Evolutionary conservation across 2,797 vertebrate genomes (phyloP).

Genomic region (Sebastes oblongus): DNA sequence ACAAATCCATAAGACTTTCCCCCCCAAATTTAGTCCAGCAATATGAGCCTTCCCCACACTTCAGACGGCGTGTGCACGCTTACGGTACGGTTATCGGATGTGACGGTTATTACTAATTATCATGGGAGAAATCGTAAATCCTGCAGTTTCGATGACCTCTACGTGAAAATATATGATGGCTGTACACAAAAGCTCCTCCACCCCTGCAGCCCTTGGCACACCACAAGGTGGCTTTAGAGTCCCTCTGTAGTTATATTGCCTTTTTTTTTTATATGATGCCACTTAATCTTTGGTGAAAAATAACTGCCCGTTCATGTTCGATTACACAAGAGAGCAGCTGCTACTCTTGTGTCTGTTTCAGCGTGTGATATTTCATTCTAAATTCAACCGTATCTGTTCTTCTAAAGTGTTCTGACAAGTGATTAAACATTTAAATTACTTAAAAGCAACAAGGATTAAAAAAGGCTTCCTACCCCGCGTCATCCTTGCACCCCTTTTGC

Average conservation of each 20-base stretch:
- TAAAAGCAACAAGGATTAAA: slow-evolving; percentile 62
- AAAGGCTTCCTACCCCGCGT: slow-evolving; percentile 33
- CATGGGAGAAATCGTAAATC: slow-evolving; percentile 54
- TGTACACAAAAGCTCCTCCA: slow-evolving; percentile 54
- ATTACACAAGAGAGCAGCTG: slow-evolving; percentile 47
- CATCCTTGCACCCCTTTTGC: slow-evolving; percentile 28
- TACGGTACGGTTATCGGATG: slow-evolving; percentile 34
- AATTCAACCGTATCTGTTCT: slow-evolving; percentile 21
- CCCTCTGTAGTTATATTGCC: slow-evolving; percentile 76
- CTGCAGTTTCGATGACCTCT: slow-evolving; percentile 43
- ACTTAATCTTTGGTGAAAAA: slow-evolving; percentile 91
- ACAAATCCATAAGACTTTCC: slow-evolving; percentile 65
- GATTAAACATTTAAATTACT: slow-evolving; percentile 64
- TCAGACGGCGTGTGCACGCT: slow-evolving; percentile 48
- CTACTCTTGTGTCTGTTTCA: slow-evolving; percentile 26
- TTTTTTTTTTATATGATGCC: slow-evolving; percentile 70
- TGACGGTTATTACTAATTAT: slow-evolving; percentile 52
- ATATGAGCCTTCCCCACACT: slow-evolving; percentile 52
- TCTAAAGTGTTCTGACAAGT: slow-evolving; percentile 29
- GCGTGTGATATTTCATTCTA: slow-evolving; percentile 29
- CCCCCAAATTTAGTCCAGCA: slow-evolving; percentile 46
- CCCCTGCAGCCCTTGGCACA: slow-evolving; percentile 47
- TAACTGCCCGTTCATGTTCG: slow-evolving; percentile 59
- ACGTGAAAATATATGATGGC: slow-evolving; percentile 40
- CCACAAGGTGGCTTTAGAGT: slow-evolving; percentile 50